A percentile compares a stretch with the other conserved stretches of the same genome.
phyloP scores from a whole-genome alignment of 2,113 vertebrate species.

The Agapornis roseicollis region DNA sequence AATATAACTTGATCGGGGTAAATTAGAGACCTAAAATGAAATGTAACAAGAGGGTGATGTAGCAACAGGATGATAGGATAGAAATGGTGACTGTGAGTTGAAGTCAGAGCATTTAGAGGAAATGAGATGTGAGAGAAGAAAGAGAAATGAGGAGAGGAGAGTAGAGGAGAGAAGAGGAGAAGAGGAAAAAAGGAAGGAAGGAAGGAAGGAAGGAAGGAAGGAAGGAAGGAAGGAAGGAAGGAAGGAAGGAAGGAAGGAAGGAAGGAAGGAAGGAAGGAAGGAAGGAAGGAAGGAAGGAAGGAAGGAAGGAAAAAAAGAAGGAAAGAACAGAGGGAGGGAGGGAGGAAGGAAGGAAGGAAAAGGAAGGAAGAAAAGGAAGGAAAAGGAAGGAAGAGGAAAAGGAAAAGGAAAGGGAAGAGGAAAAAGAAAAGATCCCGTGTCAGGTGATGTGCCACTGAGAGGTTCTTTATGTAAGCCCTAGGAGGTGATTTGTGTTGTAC shows the following conservation, averaged over 20 bases:
- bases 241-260: fast-evolving
- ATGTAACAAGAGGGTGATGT: neutral
- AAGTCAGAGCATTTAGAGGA: neutral
- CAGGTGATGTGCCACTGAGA: neutral
- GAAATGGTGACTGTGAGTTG: neutral
- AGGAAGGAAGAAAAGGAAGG: fast-evolving
- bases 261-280: too few species aligned
- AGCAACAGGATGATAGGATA: neutral
- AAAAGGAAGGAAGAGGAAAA: fast-evolving
- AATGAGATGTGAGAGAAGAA: neutral
- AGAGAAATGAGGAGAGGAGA: too few species aligned
- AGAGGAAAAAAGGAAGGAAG: fast-evolving
- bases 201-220: fast-evolving
- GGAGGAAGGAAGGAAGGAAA: fast-evolving
- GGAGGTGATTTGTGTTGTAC: neutral
- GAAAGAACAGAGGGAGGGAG: too few species aligned
- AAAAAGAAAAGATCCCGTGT: neutral
- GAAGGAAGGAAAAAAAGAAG: too few species aligned
- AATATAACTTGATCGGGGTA: neutral
- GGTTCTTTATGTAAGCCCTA: neutral
- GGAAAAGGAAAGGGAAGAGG: too few species aligned
- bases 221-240: too few species aligned
- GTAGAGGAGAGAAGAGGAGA: fast-evolving
- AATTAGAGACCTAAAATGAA: slow-evolving; percentile 20
- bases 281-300: too few species aligned